Conservation (phyloP, 1,140 invertebrate genomes). For the Mycetomoellerius zeteki region DNA sequence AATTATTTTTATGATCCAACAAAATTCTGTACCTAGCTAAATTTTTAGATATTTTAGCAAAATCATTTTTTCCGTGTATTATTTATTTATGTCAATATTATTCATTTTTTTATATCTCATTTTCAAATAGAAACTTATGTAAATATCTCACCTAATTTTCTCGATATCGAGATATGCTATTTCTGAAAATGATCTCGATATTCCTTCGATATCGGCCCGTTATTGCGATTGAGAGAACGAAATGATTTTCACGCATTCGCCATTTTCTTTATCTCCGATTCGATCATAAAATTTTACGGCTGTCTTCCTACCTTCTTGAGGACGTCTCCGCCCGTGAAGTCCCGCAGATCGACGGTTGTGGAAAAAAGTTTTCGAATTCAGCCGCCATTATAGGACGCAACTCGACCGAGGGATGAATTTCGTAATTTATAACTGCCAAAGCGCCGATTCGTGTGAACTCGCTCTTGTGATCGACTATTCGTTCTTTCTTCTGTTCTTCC, state of each 20-base stretch:
- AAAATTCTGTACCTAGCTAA: too few species aligned
- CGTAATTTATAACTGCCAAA: constrained; percentile 73
- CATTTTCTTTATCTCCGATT: constrained; percentile 6
- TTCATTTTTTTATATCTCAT: not conserved
- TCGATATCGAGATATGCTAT: not conserved
- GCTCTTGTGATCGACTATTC: constrained; percentile 39
- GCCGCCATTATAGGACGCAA: constrained; percentile 64
- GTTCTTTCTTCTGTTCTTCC: not conserved
- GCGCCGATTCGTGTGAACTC: constrained; percentile 7
- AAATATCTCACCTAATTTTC: not conserved
- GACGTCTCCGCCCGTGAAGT: constrained; percentile 21
- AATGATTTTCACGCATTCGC: constrained; percentile 22
- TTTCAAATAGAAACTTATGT: not conserved
- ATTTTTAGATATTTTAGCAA: too few species aligned
- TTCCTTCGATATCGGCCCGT: not conserved
- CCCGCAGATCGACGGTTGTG: constrained; percentile 28
- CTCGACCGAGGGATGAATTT: constrained; percentile 74
- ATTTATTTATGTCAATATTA: not conserved
- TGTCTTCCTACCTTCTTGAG: constrained; percentile 33
- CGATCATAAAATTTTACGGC: constrained; percentile 61
- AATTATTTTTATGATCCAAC: too few species aligned
- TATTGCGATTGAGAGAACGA: constrained; percentile 58
- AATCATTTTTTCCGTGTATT: not conserved
- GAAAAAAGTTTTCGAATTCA: constrained; percentile 72
- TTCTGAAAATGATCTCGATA: constrained; percentile 5